These are phyloP conservation scores for Aculops lycopersici DNA, from an alignment of 1,140 invertebrate genomes.

Conservation along the genomic window DNA sequence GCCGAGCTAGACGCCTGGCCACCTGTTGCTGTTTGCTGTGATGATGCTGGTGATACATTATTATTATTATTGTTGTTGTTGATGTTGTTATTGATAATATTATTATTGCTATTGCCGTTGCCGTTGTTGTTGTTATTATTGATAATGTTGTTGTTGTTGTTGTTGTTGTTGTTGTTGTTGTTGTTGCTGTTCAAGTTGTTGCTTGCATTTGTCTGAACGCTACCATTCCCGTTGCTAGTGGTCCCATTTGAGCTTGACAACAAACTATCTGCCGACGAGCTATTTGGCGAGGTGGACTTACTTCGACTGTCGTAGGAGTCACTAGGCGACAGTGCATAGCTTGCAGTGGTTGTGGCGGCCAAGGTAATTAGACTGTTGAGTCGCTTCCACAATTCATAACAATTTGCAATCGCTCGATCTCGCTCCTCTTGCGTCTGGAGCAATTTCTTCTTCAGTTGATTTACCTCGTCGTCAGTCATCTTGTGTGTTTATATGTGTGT, in stretches of 20 bases:
- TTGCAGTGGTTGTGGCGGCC: neutral
- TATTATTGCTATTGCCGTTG: neutral
- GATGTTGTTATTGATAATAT: constrained; percentile 1
- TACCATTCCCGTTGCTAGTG: neutral
- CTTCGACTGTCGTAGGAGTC: too few relatives aligned
- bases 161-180: neutral
- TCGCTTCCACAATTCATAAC: constrained; percentile 1
- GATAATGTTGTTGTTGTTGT: neutral
- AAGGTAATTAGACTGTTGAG: constrained; percentile 1
- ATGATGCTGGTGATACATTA: neutral
- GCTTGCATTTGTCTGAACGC: neutral
- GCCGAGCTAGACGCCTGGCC: too few relatives aligned
- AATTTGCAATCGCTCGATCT: neutral
- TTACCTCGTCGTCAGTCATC: neutral
- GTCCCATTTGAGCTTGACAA: too few relatives aligned
- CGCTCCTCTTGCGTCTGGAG: neutral
- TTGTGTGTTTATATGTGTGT: too few relatives aligned
- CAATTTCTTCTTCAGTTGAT: neutral
- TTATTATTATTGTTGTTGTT: constrained; percentile 2
- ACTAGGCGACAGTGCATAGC: neutral
- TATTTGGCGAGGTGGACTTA: too few relatives aligned
- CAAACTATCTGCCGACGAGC: too few relatives aligned
- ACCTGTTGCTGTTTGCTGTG: neutral
- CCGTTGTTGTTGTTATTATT: neutral
- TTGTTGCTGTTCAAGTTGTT: neutral